Evolutionary conservation across 2,888 invertebrate genomes (phyloP).

Genomic region (Drosophila nr. medialis): DNA sequence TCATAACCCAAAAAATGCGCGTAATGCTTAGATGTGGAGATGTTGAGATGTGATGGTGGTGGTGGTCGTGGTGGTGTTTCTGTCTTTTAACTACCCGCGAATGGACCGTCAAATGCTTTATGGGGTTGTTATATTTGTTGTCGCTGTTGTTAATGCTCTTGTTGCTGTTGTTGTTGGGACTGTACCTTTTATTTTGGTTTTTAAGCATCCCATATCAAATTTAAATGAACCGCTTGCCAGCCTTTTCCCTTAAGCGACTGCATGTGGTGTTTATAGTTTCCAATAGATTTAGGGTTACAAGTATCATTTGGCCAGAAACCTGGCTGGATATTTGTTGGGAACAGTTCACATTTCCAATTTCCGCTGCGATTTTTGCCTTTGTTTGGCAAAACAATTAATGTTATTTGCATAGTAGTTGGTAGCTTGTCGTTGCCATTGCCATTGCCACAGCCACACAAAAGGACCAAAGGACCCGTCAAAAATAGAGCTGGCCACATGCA

Average conservation of each 20-base stretch:
- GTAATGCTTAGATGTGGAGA: neutral
- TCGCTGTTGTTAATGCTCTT: slow-evolving; percentile 4
- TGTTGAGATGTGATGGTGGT: slow-evolving; percentile 39
- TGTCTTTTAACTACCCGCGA: slow-evolving; percentile 72
- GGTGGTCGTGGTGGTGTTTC: slow-evolving; percentile 53
- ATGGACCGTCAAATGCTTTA: slow-evolving; percentile 75
- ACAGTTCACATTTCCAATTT: slow-evolving; percentile 60
- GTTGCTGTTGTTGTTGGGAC: slow-evolving; percentile 33
- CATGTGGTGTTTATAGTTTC: slow-evolving; percentile 59
- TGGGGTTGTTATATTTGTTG: slow-evolving; percentile 68
- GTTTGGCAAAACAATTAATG: slow-evolving; percentile 79
- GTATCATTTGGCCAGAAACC: slow-evolving; percentile 4
- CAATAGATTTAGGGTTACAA: slow-evolving; percentile 69
- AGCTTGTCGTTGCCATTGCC: slow-evolving; percentile 20
- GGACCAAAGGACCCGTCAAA: slow-evolving; percentile 6
- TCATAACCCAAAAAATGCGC: slow-evolving; percentile 70
- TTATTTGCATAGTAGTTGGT: slow-evolving; percentile 72
- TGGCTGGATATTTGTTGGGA: slow-evolving; percentile 12
- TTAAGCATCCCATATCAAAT: slow-evolving; percentile 77
- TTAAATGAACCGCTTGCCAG: slow-evolving; percentile 71
- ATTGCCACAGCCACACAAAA: slow-evolving; percentile 26
- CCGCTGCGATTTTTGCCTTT: slow-evolving; percentile 53
- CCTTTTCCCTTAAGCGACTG: slow-evolving; percentile 55
- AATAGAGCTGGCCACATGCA: slow-evolving; percentile 55
- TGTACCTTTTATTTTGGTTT: slow-evolving; percentile 36